Evolutionary conservation across 2,888 invertebrate species (phyloP), one percentile per base, ranked within the genome.

Genomic region (Pherbina coryleti): DNA sequence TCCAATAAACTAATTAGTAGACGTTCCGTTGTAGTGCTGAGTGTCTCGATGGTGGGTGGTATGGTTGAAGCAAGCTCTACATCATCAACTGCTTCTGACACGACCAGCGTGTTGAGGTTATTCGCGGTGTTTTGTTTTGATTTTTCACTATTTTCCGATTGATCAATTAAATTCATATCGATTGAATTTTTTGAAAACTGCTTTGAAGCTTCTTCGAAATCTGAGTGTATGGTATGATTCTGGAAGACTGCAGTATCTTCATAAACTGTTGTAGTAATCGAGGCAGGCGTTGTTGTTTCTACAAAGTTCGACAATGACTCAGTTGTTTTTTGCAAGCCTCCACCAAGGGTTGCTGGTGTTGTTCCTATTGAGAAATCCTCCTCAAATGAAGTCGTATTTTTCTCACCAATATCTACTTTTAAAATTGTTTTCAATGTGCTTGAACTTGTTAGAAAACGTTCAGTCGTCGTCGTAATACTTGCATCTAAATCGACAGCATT

Each of bases 81-180:
- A 69, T 80, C 76, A 25, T 51, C 11, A 74, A 73, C 64, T 81
- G 81, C 67, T 81, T 76, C 70, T 51, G 73, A 79, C 73, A 79
- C 79, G 55, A 79, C 79, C 67, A 78, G 78, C 73, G 49, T 72
- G 73, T 49, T 31, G 71, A 19, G 11, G 37, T 55, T 44, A 55
- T 14, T 70, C 71, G 25, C 67, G 62, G 53, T 62, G 55, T 60
- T 62, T 28, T 25, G 53, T n/a, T 64, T 67, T 79, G 79, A 7
- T 37, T 37, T 37, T 37, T 37, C 37, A 8, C 37, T 37, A 72
- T 82, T 75, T 81, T 80, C 78, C 28, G 82, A 53, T 37, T 82
- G 83, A 81, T 88, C 84, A 76, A 88, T 85, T 79, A 85, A 84
- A 83, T 88, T 88, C 31, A 84, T 87, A 80, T 88, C 88, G 64